Evolutionary conservation across 1,140 invertebrate genomes (phyloP), one percentile per base, ranked within the genome.

Genomic region (Saccostrea cuccullata): DNA sequence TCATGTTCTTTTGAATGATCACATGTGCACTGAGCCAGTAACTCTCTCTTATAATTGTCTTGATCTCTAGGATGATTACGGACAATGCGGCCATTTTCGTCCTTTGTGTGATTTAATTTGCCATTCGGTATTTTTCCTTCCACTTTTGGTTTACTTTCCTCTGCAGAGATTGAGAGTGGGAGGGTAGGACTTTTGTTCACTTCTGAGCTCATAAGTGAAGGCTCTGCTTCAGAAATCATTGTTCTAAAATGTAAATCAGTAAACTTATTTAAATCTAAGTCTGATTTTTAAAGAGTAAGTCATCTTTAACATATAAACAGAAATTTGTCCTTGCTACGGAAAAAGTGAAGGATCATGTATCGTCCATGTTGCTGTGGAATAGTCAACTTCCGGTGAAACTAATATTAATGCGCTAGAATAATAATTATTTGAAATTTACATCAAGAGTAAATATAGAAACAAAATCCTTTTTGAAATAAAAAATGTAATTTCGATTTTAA

Each of bases 81-180:
- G 36, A 83, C 84, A 30, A 92, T 86, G 20, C 90, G 47, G 55
- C 92, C 92, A 85, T 92, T 92, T 89, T 91, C 91, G 23, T 91
- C 88, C 67, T 87, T 89, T n/a, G 67, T 86, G 67, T 92, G 91
- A 87, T 89, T 91, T 36, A 91, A 89, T 86, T 89, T 88, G 30
- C 90, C 91, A 87, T 91, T 91, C 84, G 85, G 91, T 55, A 90
- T 55, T 70, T 82, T 86, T 13, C 55, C 86, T 40, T 91, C 88
- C 36, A 86, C 88, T 30, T 58, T 82, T 86, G 58, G 58, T 86
- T 77, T 87, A 15, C 11, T 64, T 2, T 86, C 56, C 20, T 84
- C 77, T 85, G 17, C 67, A 23, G 77, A 40, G 30, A 26, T 36
- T 20, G 67, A 70, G 82, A 60, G 56, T 11, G 70, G 15, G 56